These are phyloP conservation scores for Parauchenoglanis ngamensis DNA, from an alignment of 2,797 vertebrate species.

Conservation along the genomic window DNA sequence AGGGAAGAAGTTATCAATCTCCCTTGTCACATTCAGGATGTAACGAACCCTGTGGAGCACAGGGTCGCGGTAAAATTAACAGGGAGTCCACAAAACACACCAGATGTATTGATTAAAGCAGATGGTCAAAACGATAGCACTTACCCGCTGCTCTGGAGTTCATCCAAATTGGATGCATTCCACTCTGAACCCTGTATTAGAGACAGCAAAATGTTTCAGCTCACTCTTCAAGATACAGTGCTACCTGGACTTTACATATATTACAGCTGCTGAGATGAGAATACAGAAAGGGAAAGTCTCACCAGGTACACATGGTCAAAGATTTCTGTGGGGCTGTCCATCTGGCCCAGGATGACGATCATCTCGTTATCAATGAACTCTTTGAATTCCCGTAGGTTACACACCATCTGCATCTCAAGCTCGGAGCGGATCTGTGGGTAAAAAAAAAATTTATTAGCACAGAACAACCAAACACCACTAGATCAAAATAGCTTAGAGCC, in stretches of 20 bases:
- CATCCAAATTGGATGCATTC: constrained; percentile 97
- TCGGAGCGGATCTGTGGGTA: constrained; percentile 88
- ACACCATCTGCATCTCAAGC: constrained; percentile 97
- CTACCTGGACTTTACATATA: neutral
- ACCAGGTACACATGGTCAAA: constrained; percentile 97
- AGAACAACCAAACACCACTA: neutral
- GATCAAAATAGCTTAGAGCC: neutral
- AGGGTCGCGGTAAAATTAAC: constrained; percentile 31
- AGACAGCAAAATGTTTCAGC: constrained; percentile 23
- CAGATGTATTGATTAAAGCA: constrained; percentile 22
- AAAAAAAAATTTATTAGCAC: neutral
- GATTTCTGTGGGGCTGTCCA: constrained; percentile 97
- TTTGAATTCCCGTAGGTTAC: constrained; percentile 94
- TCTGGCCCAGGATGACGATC: constrained; percentile 97
- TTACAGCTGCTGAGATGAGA: neutral
- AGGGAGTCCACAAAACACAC: constrained; percentile 21
- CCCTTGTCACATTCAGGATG: constrained; percentile 95
- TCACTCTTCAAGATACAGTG: neutral
- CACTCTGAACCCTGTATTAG: constrained; percentile 90
- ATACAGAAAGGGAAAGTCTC: constrained; percentile 48
- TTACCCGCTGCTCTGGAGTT: constrained; percentile 96
- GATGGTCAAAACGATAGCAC: constrained; percentile 53
- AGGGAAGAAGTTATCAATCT: constrained; percentile 98
- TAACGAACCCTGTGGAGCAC: constrained; percentile 80
- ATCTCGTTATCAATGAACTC: constrained; percentile 99